Base-by-base conservation (phyloP, 2,888 invertebrate genomes). In the Andricus curvator region DNA sequence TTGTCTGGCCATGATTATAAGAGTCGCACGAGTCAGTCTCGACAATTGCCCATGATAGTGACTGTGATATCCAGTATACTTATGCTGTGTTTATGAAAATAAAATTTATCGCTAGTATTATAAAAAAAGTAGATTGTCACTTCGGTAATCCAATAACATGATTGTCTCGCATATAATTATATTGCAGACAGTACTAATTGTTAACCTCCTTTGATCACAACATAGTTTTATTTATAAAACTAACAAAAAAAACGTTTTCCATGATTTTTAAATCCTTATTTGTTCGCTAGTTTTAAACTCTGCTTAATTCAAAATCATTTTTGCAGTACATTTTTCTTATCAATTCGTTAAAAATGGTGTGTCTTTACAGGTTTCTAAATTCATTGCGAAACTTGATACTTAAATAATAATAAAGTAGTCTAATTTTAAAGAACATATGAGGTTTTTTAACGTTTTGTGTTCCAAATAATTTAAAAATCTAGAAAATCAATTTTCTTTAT, bases 1-100 rank as follows among this genome's bases (percentile, higher is more conserved):
- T 29, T 44, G 81, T 81, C 81, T 81, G 81, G 76, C 15, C 22
- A 44, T 64, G 81, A 81, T 81, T 77, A 64, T 66, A n/a, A 81
- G 66, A 81, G 76, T 70, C 76, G 48, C 76, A 67, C 67, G 66
- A 81, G 76, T 67, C 66, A 41, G 33, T 41, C 60, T 62, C 62
- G 74, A 78, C 60, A 78, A 76, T 74, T 60, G 66, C 33, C 20
- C 51, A 74, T 74, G 56, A 74, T 74, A 51, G 33, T 51, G 56
- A 70, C 70, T 70, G 20, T 9, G 29, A 67, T 67, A 68, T 68
- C n/a, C 37, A 68, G n/a, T 15, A 41, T 22, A 37, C 41, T 41
- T 67, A 25, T 51, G 25, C 9, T 25, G 37, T 66, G n/a, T 37
- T 66, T 37, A 66, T 66, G 20, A 66, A 66, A 22, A 44, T 41